These are phyloP conservation scores for Nanorana parkeri DNA, from an alignment of 2,113 vertebrate genomes.

Conservation along the genomic window DNA sequence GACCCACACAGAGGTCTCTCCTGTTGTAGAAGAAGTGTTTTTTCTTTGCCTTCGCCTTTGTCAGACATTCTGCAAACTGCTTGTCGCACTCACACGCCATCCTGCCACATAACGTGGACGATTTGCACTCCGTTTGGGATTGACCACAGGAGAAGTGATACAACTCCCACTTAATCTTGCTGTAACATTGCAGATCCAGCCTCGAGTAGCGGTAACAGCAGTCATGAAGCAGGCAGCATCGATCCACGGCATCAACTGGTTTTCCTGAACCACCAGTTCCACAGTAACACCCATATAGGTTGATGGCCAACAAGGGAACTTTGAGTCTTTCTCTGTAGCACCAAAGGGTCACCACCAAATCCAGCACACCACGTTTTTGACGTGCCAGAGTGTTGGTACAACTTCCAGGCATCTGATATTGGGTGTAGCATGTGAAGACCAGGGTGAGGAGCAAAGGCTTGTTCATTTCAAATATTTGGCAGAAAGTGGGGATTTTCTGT, in stretches of 20 bases:
- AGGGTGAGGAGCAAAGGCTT: slow-evolving; percentile 34
- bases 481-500: background rate
- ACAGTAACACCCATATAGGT: slow-evolving; percentile 61
- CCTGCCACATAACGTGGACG: slow-evolving; percentile 42
- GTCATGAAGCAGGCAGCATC: slow-evolving; percentile 60
- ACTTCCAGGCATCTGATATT: background rate
- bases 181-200: slow-evolving; percentile 50
- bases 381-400: background rate
- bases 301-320: slow-evolving; percentile 56
- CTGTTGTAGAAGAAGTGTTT: slow-evolving; percentile 58
- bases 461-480: slow-evolving; percentile 6
- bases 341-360: slow-evolving; percentile 60
- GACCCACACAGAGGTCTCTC: slow-evolving; percentile 28
- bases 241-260: slow-evolving; percentile 55
- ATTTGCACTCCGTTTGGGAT: slow-evolving; percentile 28
- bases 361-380: slow-evolving; percentile 55
- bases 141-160: slow-evolving; percentile 50
- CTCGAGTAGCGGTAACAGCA: slow-evolving; percentile 61
- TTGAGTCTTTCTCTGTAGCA: slow-evolving; percentile 58
- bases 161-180: slow-evolving; percentile 55
- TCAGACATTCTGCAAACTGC: slow-evolving; percentile 59
- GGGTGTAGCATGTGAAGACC: slow-evolving; percentile 19
- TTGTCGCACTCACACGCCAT: slow-evolving; percentile 60
- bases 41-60: slow-evolving; percentile 26
- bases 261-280: slow-evolving; percentile 56